A percentile compares a stretch with the other conserved stretches of the same genome.
These are phyloP conservation scores for Meteorus sp. DNA, from an alignment of 1,140 invertebrate genomes.

Conservation along the genomic window DNA sequence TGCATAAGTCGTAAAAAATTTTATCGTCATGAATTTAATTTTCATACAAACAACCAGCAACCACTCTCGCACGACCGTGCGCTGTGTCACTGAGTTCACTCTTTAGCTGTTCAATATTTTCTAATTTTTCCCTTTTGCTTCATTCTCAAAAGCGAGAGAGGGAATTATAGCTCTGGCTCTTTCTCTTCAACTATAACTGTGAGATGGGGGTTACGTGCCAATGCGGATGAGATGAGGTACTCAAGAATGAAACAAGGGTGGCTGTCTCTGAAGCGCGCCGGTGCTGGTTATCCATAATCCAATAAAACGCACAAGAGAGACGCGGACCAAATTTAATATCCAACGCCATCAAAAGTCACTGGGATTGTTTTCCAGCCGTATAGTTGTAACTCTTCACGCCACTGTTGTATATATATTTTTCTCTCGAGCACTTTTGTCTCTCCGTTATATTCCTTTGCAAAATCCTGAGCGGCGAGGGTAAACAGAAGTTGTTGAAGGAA, in stretches of 20 bases:
- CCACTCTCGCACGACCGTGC: not conserved
- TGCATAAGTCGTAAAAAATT: slow-evolving; percentile 47
- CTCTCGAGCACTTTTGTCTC: too few species aligned
- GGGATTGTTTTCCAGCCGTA: slow-evolving; percentile 44
- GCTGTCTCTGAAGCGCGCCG: slow-evolving; percentile 33
- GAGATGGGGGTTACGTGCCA: slow-evolving; percentile 33
- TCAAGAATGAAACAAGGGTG: slow-evolving; percentile 42
- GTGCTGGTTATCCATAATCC: slow-evolving; percentile 51
- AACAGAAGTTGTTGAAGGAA: too few species aligned
- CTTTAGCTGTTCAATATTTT: too few species aligned
- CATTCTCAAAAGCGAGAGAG: too few species aligned
- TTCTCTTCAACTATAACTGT: too few species aligned
- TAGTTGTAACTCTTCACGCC: too few species aligned
- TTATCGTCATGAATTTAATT: slow-evolving; percentile 55
- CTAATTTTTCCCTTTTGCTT: not conserved
- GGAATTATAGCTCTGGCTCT: slow-evolving; percentile 5
- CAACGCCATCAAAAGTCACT: slow-evolving; percentile 54
- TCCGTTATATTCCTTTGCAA: too few species aligned
- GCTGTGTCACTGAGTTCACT: too few species aligned
- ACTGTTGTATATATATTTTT: too few species aligned
- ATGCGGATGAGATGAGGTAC: slow-evolving; percentile 41
- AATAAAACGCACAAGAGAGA: slow-evolving; percentile 48
- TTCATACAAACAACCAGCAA: slow-evolving; percentile 45
- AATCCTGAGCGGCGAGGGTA: too few species aligned
- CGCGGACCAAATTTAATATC: slow-evolving; percentile 56